Evolutionary conservation across 2,113 vertebrate species (phyloP).

Genomic region (Paralichthys olivaceus): DNA sequence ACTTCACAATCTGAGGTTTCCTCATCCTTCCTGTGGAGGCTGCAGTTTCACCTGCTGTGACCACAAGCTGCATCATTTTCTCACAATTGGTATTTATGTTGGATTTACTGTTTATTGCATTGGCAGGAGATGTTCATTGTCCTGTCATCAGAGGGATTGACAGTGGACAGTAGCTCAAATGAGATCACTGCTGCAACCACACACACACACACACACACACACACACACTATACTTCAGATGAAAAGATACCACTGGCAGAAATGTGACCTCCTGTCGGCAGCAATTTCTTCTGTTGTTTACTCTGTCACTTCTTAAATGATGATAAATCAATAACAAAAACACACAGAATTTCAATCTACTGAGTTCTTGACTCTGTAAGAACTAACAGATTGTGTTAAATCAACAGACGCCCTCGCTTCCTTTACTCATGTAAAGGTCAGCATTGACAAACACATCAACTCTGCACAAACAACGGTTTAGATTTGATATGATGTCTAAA

Average conservation of each 20-base stretch:
- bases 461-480: constrained; percentile 19
- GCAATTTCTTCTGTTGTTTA: constrained; percentile 62
- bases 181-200: constrained; percentile 9
- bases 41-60: background rate
- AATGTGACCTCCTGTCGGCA: constrained; percentile 51
- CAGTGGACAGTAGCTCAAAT: constrained; percentile 22
- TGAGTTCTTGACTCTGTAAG: constrained; percentile 54
- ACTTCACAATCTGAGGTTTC: background rate
- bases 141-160: constrained; percentile 10
- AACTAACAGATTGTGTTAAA: constrained; percentile 47
- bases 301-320: constrained; percentile 62
- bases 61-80: background rate
- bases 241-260: constrained; percentile 50
- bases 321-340: constrained; percentile 72
- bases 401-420: constrained; percentile 13
- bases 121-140: constrained; percentile 2
- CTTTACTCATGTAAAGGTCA: constrained; percentile 50
- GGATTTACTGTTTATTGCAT: constrained; percentile 33
- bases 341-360: constrained; percentile 45
- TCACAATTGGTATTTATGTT: background rate
- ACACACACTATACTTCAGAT: constrained; percentile 8
- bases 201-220: background rate
- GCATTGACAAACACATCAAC: constrained; percentile 30
- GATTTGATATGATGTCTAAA: constrained; percentile 3
- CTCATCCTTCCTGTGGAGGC: background rate